Evolutionary conservation across 1,140 invertebrate genomes (phyloP), one percentile per base, ranked within the genome.

Genomic region (Drosophila punjabiensis): DNA sequence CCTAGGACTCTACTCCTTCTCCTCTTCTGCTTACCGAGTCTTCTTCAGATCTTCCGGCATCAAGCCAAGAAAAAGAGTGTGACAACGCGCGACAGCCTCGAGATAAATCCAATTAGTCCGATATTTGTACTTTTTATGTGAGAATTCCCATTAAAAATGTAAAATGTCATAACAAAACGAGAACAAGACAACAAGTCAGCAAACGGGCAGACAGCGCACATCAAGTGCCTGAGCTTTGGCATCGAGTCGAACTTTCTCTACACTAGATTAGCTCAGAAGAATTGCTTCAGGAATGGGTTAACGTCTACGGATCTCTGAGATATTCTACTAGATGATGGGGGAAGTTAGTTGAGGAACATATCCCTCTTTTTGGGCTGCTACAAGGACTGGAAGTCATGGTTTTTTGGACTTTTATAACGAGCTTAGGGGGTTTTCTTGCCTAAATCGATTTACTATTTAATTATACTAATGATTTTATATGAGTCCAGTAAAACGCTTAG

Each of bases 21-120:
- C 28, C 5, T 11, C 35, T 16, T 11, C 58, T 68, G 52, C 24
- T 41, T 18, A 20, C 16, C 28, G 35, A 24, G 47, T 63, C 73
- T 59, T 69, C 63, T 79, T 76, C 82, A 74, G 83, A 89, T 89
- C 86, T 89, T 90, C 85, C 85, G 85, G 85, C 86, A 58, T 58
- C 35, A 79, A 28, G 65, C 55, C 47, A 68, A 70, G 71, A 89
- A 88, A 80, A 86, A 90, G 87, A 91, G 86, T 91, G 86, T 90
- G 86, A 91, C 86, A 90, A 90, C 87, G 82, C 83, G 82, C 86
- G 86, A 91, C 86, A 90, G 87, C 85, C 91, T 64, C 84, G 75
- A 92, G 91, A 92, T 92, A 92, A 92, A 92, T 92, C 91, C 91
- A 92, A 92, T 92, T 92, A 92, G 91, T 92, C 91, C 76, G 91